Evolutionary conservation across 1,140 invertebrate genomes (phyloP).

Genomic region (Ips typographus): DNA sequence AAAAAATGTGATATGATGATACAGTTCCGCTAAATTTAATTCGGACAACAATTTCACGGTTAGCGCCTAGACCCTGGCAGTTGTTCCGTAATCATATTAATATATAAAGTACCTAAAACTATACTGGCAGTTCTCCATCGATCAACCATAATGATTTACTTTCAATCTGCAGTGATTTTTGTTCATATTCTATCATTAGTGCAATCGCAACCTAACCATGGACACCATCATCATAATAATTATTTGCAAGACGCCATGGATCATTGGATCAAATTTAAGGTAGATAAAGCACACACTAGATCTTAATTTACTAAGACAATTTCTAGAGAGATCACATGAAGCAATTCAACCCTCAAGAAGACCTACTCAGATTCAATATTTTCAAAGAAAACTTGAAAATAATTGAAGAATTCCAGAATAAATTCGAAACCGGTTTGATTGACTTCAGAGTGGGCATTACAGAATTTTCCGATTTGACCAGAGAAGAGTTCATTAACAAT

Average conservation of each 20-base stretch:
- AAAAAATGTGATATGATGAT: no score
- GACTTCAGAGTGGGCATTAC: conserved; percentile 71
- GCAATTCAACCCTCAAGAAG: conserved; percentile 48
- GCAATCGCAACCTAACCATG: background rate
- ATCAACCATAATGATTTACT: no score
- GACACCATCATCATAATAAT: background rate
- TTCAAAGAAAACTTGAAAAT: conserved; percentile 81
- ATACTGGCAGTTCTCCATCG: no score
- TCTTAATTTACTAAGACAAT: background rate
- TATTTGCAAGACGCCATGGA: background rate
- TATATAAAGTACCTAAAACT: no score
- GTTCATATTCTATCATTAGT: no score
- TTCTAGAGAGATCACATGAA: conserved; percentile 20
- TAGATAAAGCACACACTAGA: background rate
- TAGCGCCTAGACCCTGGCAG: no score
- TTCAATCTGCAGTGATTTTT: no score
- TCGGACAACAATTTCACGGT: no score
- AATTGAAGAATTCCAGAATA: conserved; percentile 80
- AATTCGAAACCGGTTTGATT: conserved; percentile 64
- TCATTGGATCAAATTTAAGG: conserved; percentile 28
- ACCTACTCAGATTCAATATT: conserved; percentile 70
- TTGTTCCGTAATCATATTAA: no score
- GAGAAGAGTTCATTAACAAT: conserved; percentile 68
- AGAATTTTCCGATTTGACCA: conserved; percentile 81
- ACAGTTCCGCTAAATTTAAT: no score